phyloP scores from a whole-genome alignment of 2,113 vertebrate genomes.

The Centropristis striata region DNA sequence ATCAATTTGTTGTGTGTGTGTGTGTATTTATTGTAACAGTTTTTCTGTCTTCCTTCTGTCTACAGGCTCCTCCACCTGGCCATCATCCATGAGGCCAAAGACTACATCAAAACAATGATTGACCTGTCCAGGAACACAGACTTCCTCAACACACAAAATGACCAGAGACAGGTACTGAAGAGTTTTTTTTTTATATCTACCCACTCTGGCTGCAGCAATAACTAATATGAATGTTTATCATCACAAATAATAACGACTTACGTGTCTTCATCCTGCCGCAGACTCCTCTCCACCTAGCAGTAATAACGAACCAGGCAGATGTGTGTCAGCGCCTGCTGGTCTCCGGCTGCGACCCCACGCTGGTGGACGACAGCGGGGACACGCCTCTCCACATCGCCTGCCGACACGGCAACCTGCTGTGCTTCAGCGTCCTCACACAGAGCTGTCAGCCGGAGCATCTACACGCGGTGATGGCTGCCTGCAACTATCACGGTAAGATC shows the following conservation, averaged over 20 bases:
- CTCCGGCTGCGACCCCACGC: slow-evolving; percentile 91
- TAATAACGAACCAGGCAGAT: slow-evolving; percentile 93
- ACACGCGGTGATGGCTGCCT: slow-evolving; percentile 84
- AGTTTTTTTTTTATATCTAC: background rate
- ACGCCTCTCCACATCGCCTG: slow-evolving; percentile 95
- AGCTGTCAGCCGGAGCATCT: slow-evolving; percentile 84
- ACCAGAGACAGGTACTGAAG: slow-evolving; percentile 92
- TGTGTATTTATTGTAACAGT: background rate
- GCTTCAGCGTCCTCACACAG: slow-evolving; percentile 92
- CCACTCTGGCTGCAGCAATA: background rate
- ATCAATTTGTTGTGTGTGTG: background rate
- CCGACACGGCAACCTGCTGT: slow-evolving; percentile 90
- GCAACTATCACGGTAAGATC: slow-evolving; percentile 92
- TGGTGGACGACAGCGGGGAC: slow-evolving; percentile 94
- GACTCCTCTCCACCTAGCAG: slow-evolving; percentile 96
- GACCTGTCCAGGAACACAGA: slow-evolving; percentile 86
- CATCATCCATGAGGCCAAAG: slow-evolving; percentile 94
- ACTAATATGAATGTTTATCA: background rate
- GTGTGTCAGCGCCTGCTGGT: slow-evolving; percentile 89
- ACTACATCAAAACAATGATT: slow-evolving; percentile 88
- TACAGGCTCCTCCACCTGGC: slow-evolving; percentile 94
- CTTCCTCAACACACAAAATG: slow-evolving; percentile 94
- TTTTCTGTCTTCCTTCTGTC: background rate
- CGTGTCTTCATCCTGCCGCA: slow-evolving; percentile 59
- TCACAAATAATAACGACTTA: background rate